phyloP scores from a whole-genome alignment of 1,140 invertebrate species.

The Sesamia nonagrioides region DNA sequence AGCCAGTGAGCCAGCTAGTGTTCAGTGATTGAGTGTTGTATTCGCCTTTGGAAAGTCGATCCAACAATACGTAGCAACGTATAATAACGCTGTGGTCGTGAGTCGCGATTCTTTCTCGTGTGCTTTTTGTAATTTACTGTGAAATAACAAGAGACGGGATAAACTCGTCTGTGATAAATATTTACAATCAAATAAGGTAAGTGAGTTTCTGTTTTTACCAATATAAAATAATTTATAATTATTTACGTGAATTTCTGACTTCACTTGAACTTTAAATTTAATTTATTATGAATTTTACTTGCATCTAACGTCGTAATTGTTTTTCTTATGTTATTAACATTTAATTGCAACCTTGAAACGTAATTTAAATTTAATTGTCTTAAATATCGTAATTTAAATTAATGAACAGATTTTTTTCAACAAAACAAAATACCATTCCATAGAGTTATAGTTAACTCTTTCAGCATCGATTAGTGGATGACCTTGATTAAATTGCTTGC shows the following conservation, averaged over 20 bases:
- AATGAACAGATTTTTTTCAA: no score
- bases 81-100: background rate
- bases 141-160: background rate
- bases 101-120: background rate
- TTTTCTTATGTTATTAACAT: no score
- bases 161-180: background rate
- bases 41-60: constrained; percentile 45
- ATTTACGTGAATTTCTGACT: background rate
- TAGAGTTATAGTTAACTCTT: background rate
- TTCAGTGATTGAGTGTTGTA: no score
- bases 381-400: no score
- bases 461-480: constrained; percentile 12
- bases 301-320: background rate
- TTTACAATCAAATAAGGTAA: constrained; percentile 16
- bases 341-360: no score
- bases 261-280: no score
- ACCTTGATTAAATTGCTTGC: constrained; percentile 46
- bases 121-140: constrained; percentile 12
- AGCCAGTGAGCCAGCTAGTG: background rate
- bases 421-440: background rate
- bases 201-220: background rate
- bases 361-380: no score
- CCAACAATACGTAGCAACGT: constrained; percentile 33
- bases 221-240: background rate
- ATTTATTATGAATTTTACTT: background rate